Evolutionary conservation across 2,113 vertebrate genomes (phyloP).

Genomic region (Catagonus wagneri): DNA sequence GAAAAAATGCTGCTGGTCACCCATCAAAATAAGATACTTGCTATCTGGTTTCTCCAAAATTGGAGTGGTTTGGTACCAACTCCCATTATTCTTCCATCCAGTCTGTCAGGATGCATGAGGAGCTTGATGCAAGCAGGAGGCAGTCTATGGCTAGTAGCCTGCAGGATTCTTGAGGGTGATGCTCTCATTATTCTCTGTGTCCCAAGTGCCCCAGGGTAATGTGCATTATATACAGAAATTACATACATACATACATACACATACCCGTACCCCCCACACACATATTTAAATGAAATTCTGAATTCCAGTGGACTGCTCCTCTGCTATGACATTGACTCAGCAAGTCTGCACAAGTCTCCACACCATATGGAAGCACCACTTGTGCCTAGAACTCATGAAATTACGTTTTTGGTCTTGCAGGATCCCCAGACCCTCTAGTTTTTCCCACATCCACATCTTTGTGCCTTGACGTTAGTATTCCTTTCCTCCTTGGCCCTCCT

Average conservation of each 20-base stretch:
- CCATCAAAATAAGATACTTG: neutral
- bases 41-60: neutral
- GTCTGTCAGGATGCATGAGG: neutral
- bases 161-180: neutral
- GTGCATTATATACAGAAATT: neutral
- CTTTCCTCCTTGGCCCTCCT: neutral
- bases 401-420: neutral
- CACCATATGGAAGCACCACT: neutral
- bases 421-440: neutral
- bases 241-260: neutral
- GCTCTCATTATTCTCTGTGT: neutral
- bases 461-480: neutral
- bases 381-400: neutral
- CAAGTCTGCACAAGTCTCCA: neutral
- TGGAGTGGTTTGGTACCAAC: neutral
- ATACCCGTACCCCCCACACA: neutral
- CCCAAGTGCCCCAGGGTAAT: neutral
- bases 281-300: slow-evolving; percentile 1
- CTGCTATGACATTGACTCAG: neutral
- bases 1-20: neutral
- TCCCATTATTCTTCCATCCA: neutral
- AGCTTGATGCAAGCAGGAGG: neutral
- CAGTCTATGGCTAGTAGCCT: neutral
- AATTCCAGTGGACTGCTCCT: neutral
- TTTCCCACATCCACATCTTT: neutral